A percentile compares a stretch with the other conserved stretches of the same genome.
Evolutionary conservation across 2,888 invertebrate genomes (phyloP).

Genomic region (Aromia moschata): DNA sequence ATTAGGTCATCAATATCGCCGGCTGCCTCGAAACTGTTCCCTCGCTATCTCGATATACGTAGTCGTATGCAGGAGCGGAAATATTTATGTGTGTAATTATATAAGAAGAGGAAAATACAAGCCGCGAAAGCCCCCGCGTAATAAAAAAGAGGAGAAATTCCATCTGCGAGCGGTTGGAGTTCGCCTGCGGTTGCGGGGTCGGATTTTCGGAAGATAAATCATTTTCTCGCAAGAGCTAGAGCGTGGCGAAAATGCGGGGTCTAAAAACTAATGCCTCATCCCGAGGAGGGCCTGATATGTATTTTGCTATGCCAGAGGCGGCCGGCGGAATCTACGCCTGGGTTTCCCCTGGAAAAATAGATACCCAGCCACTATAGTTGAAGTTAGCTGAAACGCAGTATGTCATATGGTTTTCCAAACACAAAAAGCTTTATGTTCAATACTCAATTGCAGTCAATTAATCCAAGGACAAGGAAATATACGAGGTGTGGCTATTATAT

Average conservation of each 20-base stretch:
- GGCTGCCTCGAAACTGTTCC: not conserved
- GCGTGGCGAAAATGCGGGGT: slow-evolving; percentile 35
- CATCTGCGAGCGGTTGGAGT: slow-evolving; percentile 37
- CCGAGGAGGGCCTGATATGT: slow-evolving; percentile 30
- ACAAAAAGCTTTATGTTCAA: too few relatives aligned
- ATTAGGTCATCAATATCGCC: not conserved
- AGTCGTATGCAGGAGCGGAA: slow-evolving; percentile 3
- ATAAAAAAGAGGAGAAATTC: slow-evolving; percentile 39
- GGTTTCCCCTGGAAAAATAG: too few relatives aligned
- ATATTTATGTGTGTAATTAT: slow-evolving; percentile 35
- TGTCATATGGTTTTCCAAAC: too few relatives aligned
- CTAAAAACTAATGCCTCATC: slow-evolving; percentile 42
- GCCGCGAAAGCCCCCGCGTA: slow-evolving; percentile 7
- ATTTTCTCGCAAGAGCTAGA: slow-evolving; percentile 35
- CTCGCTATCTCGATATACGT: slow-evolving; percentile 5
- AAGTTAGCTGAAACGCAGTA: too few relatives aligned
- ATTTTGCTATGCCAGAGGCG: too few relatives aligned
- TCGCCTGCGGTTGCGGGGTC: slow-evolving; percentile 28
- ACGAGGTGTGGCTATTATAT: too few relatives aligned
- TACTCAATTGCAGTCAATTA: too few relatives aligned
- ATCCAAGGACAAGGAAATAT: too few relatives aligned
- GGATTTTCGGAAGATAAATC: slow-evolving; percentile 41
- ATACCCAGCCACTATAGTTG: too few relatives aligned
- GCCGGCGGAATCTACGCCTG: too few relatives aligned
- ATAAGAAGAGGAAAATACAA: slow-evolving; percentile 28